These are phyloP conservation scores for Anarrhichthys ocellatus DNA, from an alignment of 2,113 vertebrate genomes.

Conservation along the genomic window DNA sequence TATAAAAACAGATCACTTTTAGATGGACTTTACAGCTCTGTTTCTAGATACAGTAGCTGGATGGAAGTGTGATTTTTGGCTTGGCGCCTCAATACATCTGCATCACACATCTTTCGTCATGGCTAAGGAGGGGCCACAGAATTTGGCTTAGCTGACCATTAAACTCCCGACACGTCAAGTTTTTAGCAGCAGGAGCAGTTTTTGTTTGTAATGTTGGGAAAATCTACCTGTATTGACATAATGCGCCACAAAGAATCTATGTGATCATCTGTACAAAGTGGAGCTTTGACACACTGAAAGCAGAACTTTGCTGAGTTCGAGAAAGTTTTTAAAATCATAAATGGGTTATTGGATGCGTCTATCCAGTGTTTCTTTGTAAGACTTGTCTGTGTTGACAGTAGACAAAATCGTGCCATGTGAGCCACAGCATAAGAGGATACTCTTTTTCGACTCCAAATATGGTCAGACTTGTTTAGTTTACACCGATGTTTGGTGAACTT, in stretches of 20 bases:
- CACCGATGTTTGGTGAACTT: background rate
- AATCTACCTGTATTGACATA: background rate
- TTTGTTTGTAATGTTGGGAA: background rate
- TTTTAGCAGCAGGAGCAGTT: too few species aligned
- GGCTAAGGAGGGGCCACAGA: background rate
- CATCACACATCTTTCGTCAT: background rate
- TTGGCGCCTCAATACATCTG: background rate
- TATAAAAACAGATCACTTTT: background rate
- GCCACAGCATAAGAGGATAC: background rate
- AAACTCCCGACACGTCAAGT: background rate
- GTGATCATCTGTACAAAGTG: background rate
- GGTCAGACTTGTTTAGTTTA: background rate
- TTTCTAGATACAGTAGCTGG: background rate
- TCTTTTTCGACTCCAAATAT: background rate
- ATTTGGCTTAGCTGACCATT: background rate
- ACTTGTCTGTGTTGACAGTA: background rate
- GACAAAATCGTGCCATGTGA: background rate
- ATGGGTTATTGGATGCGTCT: background rate
- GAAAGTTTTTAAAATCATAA: background rate
- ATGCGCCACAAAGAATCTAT: background rate
- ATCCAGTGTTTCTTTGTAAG: background rate
- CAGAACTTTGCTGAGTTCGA: background rate
- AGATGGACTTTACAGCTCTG: background rate
- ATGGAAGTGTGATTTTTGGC: background rate
- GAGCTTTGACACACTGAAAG: background rate